Evolutionary conservation across 2,113 vertebrate genomes (phyloP).

Genomic region (Columba livia): DNA sequence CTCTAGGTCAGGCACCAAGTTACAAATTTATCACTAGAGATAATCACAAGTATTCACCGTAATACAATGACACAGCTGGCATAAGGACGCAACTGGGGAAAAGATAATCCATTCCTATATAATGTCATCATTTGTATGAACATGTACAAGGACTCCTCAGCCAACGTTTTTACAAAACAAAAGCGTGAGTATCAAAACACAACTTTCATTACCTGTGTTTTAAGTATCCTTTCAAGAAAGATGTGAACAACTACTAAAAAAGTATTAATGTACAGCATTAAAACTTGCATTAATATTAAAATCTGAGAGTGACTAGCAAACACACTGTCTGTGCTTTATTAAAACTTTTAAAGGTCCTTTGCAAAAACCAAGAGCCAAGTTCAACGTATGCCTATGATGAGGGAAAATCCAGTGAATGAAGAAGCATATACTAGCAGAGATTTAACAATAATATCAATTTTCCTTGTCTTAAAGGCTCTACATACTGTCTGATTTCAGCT

Average conservation of each 20-base stretch:
- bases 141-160: slow-evolving; percentile 12
- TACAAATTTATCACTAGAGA: slow-evolving; percentile 38
- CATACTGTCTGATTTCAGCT: neutral
- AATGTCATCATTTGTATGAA: slow-evolving; percentile 52
- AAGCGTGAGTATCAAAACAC: neutral
- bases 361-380: neutral
- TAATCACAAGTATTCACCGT: slow-evolving; percentile 51
- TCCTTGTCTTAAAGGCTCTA: neutral
- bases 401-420: slow-evolving; percentile 5
- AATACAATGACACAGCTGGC: slow-evolving; percentile 57
- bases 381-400: neutral
- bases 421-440: neutral
- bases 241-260: neutral
- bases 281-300: neutral
- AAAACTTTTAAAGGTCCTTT: neutral
- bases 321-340: neutral
- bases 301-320: neutral
- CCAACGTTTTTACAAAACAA: neutral
- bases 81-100: slow-evolving; percentile 1
- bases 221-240: neutral
- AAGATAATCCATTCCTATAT: slow-evolving; percentile 48
- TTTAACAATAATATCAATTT: neutral
- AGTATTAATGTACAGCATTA: neutral
- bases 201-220: neutral
- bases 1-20: slow-evolving; percentile 18